Base-by-base conservation (phyloP, 2,888 invertebrate genomes). In the Frankliniella fusca region DNA sequence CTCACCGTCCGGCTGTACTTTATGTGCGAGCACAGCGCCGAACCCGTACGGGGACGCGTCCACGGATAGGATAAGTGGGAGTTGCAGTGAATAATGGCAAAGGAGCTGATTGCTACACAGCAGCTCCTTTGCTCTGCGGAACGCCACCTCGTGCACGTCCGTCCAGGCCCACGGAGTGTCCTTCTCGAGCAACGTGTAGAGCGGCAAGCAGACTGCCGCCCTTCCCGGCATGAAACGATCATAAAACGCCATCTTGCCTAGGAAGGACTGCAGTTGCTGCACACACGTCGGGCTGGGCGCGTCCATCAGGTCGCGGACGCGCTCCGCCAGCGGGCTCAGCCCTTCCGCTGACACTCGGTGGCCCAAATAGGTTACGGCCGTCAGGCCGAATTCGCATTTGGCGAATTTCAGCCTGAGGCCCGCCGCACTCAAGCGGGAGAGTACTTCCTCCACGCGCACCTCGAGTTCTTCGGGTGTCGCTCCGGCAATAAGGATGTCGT, bases 11-110 rank as follows among this genome's bases (percentile, higher is more conserved):
- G 87, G 85, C 23, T 82, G 83, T 7, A 65, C 7, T 48, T 83
- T 84, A 81, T 87, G 86, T 48, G 83, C 82, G 70, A 86, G 83
- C 12, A 87, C 85, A 2, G 87, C 84, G 10, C 85, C 86, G n/a
- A 86, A 65, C 27, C 86, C 86, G 80, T 85, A 84, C 23, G 83
- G 81, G 27, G 84, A 85, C 18, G 85, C 85, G 79, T 85, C 85
- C 80, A 84, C 84, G 3, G 83, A 50, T 12, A 85, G 80, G 9
- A 84, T 83, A 76, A 85, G 49, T 54, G 49, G 81, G 23, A 79
- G 81, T 7, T 38, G 38, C 20, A 83, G 83, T 76, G 83, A 76
- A 54, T 82, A 84, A 48, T 84, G 85, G 10, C 82, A 83, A 3
- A 85, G 81, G 3, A 84, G n/a, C 1, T 82, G 81, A 9, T 61